Conservation (phyloP, 2,797 vertebrate genomes). For the Melanotaenia boesemani region DNA sequence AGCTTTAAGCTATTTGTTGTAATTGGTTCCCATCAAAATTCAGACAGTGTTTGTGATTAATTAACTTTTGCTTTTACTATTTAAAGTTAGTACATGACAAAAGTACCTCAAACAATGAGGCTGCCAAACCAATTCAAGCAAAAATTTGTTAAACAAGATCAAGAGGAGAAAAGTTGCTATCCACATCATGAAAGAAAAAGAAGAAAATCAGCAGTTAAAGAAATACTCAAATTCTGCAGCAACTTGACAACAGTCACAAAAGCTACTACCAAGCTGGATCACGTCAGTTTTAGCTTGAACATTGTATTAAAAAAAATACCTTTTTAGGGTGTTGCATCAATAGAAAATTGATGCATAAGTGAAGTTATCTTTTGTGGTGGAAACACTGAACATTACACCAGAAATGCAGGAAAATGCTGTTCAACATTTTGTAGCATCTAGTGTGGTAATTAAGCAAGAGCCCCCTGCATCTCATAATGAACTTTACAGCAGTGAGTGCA, state of each 20-base stretch:
- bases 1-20: background rate
- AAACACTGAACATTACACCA: background rate
- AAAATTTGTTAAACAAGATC: background rate
- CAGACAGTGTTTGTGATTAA: background rate
- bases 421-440: no score
- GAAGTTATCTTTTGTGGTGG: background rate
- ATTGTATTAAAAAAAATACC: no score
- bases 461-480: no score
- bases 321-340: no score
- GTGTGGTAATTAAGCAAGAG: no score
- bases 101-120: no score
- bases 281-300: no score
- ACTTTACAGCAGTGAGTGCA: no score
- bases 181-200: background rate
- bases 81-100: background rate
- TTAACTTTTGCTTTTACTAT: background rate
- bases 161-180: background rate
- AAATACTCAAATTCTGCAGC: background rate
- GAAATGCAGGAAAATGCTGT: no score
- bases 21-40: background rate
- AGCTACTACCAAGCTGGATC: background rate
- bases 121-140: no score
- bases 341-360: no score
- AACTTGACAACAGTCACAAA: background rate
- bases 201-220: background rate